A percentile compares a stretch with the other conserved stretches of the same genome.
Conservation (phyloP, 2,888 invertebrate species). For the Amblyjoppa fuscipennis region DNA sequence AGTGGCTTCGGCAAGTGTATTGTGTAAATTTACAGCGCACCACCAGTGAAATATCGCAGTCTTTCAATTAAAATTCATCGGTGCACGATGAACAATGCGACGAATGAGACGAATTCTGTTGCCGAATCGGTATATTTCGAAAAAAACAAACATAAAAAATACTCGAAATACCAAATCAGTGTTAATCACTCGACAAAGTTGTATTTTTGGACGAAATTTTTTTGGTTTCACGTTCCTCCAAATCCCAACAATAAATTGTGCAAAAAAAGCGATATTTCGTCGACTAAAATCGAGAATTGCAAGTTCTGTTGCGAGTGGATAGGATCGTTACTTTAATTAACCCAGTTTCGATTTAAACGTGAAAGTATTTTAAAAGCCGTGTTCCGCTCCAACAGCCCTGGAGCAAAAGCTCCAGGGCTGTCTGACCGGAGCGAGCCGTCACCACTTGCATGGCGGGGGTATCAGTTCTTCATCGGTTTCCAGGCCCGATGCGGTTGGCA, state of each 20-base stretch:
- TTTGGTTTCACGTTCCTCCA: neutral
- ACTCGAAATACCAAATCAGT: neutral
- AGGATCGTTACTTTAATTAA: neutral
- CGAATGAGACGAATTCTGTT: neutral
- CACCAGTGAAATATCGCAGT: neutral
- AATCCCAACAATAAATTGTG: neutral
- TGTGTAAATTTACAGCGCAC: neutral
- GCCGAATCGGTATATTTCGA: no score
- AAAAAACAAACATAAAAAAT: neutral
- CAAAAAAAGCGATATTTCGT: neutral
- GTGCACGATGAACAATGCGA: neutral
- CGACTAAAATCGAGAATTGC: neutral
- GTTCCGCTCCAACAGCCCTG: neutral
- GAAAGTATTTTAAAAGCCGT: neutral
- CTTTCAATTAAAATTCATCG: neutral
- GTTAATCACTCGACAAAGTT: neutral
- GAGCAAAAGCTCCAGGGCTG: neutral
- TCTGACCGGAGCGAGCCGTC: neutral
- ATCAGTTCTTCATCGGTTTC: neutral
- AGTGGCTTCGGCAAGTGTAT: neutral
- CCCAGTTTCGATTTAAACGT: neutral
- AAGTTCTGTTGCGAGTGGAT: neutral
- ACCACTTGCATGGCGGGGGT: neutral
- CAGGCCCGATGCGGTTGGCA: slow-evolving; percentile 17
- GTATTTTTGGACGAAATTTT: neutral